Base-by-base conservation (phyloP, 2,888 invertebrate genomes). In the Drosophila monieri region DNA sequence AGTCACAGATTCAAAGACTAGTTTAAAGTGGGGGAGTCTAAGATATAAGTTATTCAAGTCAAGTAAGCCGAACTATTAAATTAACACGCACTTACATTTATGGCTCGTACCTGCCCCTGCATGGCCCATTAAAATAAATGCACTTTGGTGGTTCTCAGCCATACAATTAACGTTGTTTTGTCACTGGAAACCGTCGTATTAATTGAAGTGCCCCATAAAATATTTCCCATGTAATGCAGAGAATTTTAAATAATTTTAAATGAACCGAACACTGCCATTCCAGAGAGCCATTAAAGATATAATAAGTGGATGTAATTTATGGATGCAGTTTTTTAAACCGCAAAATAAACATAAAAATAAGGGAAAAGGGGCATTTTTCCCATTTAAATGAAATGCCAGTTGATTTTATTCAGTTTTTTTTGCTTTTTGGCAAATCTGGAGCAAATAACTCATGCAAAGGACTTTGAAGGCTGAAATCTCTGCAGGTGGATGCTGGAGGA, bases 231-330 rank as follows among this genome's bases (percentile, higher is more conserved):
- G 67, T 56, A 55, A 67, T 56, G 67, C 44, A 21, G 39, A 58
- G 62, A 46, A 68, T 68, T 68, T 73, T 64, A 78, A 74, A 62
- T 59, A 67, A 67, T 67, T 68, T 58, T 43, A 67, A 79, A 79
- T 77, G 58, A 83, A 76, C 68, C 67, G 66, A 74, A 27, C 52
- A 54, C n/a, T 52, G 30, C 35, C 59, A 43, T 68, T 53, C n/a
- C 71, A 14, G 46, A 51, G 46, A 10, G 65, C 59, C 69, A 78
- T 80, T 78, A 71, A 76, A 80, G 76, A 56, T 57, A 76, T 53
- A 54, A 60, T 72, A 64, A 58, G 69, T 72, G 25, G 55, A 54
- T 51, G 68, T 74, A 65, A 80, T 79, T 85, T 85, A 85, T 79
- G 73, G 30, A 55, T 43, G 12, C 47, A 53, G 53, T 46, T 64